Conservation (phyloP, 2,888 invertebrate species). For the Urechis unicinctus region DNA sequence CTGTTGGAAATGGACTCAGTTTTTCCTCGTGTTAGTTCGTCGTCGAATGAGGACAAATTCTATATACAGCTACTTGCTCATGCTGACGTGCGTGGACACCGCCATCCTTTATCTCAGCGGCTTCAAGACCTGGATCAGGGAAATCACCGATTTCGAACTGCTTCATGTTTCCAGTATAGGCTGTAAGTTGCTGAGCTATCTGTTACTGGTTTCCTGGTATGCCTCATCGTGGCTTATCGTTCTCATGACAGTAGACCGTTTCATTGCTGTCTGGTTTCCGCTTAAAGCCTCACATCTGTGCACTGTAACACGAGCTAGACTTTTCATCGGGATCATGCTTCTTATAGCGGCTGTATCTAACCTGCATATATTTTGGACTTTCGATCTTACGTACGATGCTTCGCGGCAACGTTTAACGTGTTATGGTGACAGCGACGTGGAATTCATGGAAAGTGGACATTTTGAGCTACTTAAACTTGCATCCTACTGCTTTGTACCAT, state of each 20-base stretch:
- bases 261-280: constrained; percentile 18
- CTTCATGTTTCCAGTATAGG: constrained; percentile 32
- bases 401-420: constrained; percentile 16
- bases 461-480: constrained; percentile 33
- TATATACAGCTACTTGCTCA: constrained; percentile 38
- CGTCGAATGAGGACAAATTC: constrained; percentile 37
- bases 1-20: constrained; percentile 31
- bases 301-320: constrained; percentile 8
- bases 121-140: constrained; percentile 40
- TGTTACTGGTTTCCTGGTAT: constrained; percentile 28
- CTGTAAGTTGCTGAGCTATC: constrained; percentile 36
- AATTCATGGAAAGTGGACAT: constrained; percentile 25
- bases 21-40: constrained; percentile 32
- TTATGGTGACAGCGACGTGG: constrained; percentile 23
- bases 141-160: constrained; percentile 33
- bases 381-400: constrained; percentile 1
- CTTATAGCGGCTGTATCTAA: constrained; percentile 8
- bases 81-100: constrained; percentile 39
- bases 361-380: constrained; percentile 10
- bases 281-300: constrained; percentile 13
- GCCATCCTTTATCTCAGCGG: constrained; percentile 37
- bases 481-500: constrained; percentile 37
- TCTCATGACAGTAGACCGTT: constrained; percentile 17
- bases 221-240: constrained; percentile 19
- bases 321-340: constrained; percentile 1